These are phyloP conservation scores for Elgonia sp. DNA, from an alignment of 2,888 invertebrate species.

Conservation along the genomic window DNA sequence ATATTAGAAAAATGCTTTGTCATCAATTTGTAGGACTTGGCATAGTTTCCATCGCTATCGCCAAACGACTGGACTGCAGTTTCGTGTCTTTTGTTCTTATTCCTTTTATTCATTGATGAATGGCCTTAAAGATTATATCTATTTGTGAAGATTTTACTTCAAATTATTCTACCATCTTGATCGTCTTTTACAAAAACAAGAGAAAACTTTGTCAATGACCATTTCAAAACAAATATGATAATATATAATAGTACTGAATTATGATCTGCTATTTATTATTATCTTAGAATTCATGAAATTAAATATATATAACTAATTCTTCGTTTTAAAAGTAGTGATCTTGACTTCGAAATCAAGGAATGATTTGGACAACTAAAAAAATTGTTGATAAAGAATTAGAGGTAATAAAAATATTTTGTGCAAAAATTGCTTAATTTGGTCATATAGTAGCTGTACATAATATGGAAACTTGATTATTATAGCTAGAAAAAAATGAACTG, in stretches of 20 bases:
- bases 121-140: slow-evolving; percentile 68
- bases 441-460: too few relatives aligned
- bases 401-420: too few relatives aligned
- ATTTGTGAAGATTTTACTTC: slow-evolving; percentile 57
- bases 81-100: slow-evolving; percentile 72
- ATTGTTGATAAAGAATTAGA: too few relatives aligned
- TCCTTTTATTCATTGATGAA: slow-evolving; percentile 66
- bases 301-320: too few relatives aligned
- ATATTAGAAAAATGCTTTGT: slow-evolving; percentile 75
- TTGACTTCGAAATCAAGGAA: too few relatives aligned
- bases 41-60: slow-evolving; percentile 74
- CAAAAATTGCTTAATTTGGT: too few relatives aligned
- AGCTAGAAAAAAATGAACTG: too few relatives aligned
- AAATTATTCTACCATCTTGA: slow-evolving; percentile 57
- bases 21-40: slow-evolving; percentile 74
- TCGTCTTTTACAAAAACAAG: slow-evolving; percentile 23
- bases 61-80: slow-evolving; percentile 74
- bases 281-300: too few relatives aligned
- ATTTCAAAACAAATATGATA: slow-evolving; percentile 31
- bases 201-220: neutral
- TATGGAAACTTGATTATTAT: too few relatives aligned
- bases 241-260: slow-evolving; percentile 4
- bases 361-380: too few relatives aligned
- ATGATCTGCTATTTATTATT: neutral
- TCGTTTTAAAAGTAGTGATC: too few relatives aligned